Evolutionary conservation across 2,888 invertebrate genomes (phyloP).

Genomic region (Dryomyza anilis): DNA sequence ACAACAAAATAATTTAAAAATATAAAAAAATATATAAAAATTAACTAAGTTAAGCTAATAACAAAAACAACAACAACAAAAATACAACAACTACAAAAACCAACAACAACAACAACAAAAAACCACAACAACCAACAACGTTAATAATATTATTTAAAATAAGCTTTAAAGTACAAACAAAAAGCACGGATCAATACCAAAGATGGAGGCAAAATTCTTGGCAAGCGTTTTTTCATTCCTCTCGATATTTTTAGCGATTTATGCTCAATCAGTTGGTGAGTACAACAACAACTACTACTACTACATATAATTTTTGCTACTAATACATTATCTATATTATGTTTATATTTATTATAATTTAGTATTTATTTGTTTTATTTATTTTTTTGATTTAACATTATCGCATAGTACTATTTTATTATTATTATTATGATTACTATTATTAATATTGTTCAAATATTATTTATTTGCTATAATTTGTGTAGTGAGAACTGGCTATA

Average conservation of each 20-base stretch:
- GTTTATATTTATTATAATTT: no score
- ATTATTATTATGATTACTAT: no score
- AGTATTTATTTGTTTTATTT: no score
- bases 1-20: constrained; percentile 27
- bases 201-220: constrained; percentile 60
- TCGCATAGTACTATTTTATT: no score
- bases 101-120: constrained; percentile 37
- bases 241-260: constrained; percentile 60
- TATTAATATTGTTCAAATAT: no score
- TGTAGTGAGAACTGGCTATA: no score
- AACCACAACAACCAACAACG: constrained; percentile 31
- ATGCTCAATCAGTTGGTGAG: constrained; percentile 59
- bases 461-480: no score
- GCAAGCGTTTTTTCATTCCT: constrained; percentile 60
- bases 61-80: no score
- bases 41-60: constrained; percentile 19
- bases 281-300: no score
- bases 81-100: constrained; percentile 26
- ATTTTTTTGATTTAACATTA: no score
- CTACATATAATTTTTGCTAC: constrained; percentile 17
- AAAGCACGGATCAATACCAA: constrained; percentile 59
- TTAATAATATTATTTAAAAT: constrained; percentile 38
- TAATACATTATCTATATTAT: no score
- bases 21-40: constrained; percentile 30
- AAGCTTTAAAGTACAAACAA: constrained; percentile 46